Evolutionary conservation across 2,888 invertebrate species (phyloP), one percentile per base, ranked within the genome.

Genomic region (Tridacna crocea): DNA sequence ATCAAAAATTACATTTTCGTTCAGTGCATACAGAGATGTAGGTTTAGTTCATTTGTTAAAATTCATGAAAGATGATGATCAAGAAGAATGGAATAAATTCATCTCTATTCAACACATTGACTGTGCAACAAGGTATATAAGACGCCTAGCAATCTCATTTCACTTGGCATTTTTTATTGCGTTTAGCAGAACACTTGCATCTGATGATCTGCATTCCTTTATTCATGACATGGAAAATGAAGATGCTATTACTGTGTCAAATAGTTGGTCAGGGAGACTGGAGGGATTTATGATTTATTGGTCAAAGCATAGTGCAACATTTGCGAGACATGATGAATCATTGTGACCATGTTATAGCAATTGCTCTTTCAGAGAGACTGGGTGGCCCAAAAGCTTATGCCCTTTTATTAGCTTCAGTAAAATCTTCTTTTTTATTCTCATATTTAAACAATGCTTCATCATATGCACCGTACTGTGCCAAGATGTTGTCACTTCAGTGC

Each of bases 261-360:
- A 17, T 17, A 78, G 70, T 60, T 84, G 82, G 82, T 55, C 61
- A 4, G 26, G 13, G 13, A 19, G 26, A 26, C 80, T 73, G 22
- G 13, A 63, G 17, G 13, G 75, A 12, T 84, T 73, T 61, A n/a
- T 82, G 66, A 51, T 22, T 0, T 2, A 75, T 27, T 72, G 80
- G 12, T 60, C 47, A 6, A 24, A 68, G 73, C 19, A 51, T 6
- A 85, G 80, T 78, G 76, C 58, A 12, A 85, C 85, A 24, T 85
- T 85, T 76, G 74, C 80, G 55, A 11, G 82, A 85, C 61, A 82
- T 82, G 78, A 78, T 85, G 82, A 48, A 47, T 15, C 88, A 87
- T 22, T 87, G 84, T 73, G 86, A 88, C 72, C 75, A 87, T 27
- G 70, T 88, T 3, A 74, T 78, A n/a, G n/a, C n/a, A n/a, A n/a